Evolutionary conservation across 2,888 invertebrate genomes (phyloP).

Genomic region (Heliconius charithonia): DNA sequence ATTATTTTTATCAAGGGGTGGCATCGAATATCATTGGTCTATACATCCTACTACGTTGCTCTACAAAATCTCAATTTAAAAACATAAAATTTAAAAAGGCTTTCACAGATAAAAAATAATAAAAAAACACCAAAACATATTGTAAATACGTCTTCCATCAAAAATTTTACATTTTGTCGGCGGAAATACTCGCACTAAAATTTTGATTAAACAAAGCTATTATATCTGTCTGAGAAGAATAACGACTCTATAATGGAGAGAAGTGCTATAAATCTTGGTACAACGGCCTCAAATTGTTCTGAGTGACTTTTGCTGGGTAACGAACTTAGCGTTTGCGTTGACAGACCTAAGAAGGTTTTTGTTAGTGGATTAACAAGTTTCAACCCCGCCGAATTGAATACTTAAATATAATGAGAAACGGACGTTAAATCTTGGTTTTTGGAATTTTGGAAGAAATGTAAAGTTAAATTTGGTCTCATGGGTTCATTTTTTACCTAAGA

Average conservation of each 20-base stretch:
- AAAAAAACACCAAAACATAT: neutral
- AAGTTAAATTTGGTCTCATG: neutral
- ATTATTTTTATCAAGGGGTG: no score
- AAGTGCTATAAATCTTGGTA: slow-evolving; percentile 43
- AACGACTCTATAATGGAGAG: slow-evolving; percentile 35
- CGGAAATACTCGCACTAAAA: slow-evolving; percentile 21
- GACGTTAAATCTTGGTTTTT: slow-evolving; percentile 20
- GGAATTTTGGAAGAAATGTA: neutral
- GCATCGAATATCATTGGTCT: no score
- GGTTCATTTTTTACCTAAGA: neutral
- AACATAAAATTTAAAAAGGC: neutral
- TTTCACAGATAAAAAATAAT: neutral
- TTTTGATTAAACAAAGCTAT: slow-evolving; percentile 29
- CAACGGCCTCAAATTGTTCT: slow-evolving; percentile 48
- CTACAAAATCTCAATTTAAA: neutral
- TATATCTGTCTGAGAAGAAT: slow-evolving; percentile 41
- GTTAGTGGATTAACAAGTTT: slow-evolving; percentile 64
- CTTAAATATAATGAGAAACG: slow-evolving; percentile 35
- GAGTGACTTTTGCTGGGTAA: slow-evolving; percentile 68
- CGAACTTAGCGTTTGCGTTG: slow-evolving; percentile 62
- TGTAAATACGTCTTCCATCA: neutral
- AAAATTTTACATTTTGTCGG: slow-evolving; percentile 13
- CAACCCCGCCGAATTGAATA: slow-evolving; percentile 45
- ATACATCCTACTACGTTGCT: neutral
- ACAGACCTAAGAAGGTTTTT: slow-evolving; percentile 69